Evolutionary conservation across 2,797 vertebrate species (phyloP), one percentile per base, ranked within the genome.

Genomic region (Gouania willdenowi): DNA sequence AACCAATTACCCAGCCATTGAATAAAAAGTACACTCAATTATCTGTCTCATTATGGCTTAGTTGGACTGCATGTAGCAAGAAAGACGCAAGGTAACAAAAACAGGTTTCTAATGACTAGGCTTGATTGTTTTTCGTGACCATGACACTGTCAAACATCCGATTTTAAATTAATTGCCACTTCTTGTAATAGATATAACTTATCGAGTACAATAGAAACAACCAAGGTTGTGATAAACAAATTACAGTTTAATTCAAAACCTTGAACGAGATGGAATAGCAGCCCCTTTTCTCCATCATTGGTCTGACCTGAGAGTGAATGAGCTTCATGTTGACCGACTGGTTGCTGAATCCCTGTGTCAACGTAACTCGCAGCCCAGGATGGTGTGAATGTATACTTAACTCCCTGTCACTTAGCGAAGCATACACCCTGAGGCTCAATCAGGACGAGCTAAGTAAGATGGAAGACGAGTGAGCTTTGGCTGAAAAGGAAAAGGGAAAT

Each of bases 1-100:
- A 88, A 88, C 87, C 84, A 90, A 90, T 91, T 90, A 90, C 90
- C 80, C 79, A 81, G 75, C 81, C 82, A 82, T 66, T 87, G 82
- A 86, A 88, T 83, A 84, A 86, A 79, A 89, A 88, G 84, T 77
- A 83, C 81, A 80, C 73, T 79, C 86, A 87, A 88, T 91, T 89
- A 91, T 89, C 81, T 87, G 81, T 91, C 85, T 88, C 85, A 90
- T 90, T 84, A 90, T 84, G 47, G 76, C 75, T 75, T 57, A 66
- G 79, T 72, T 79, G 77, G 73, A 61, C 71, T 75, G 81, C 79
- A 64, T 85, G 81, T 83, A 73, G 65, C 81, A 77, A 71, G 78
- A 79, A 46, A 58, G 46, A 75, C 16, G 61, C 77, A 55, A 52
- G 66, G 71, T 41, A 41, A 35, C 35, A 63, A 57, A 78, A 66